Evolutionary conservation across 64 coral and sea anemone species (phyloP).

Genomic region (Porites australiensis): DNA sequence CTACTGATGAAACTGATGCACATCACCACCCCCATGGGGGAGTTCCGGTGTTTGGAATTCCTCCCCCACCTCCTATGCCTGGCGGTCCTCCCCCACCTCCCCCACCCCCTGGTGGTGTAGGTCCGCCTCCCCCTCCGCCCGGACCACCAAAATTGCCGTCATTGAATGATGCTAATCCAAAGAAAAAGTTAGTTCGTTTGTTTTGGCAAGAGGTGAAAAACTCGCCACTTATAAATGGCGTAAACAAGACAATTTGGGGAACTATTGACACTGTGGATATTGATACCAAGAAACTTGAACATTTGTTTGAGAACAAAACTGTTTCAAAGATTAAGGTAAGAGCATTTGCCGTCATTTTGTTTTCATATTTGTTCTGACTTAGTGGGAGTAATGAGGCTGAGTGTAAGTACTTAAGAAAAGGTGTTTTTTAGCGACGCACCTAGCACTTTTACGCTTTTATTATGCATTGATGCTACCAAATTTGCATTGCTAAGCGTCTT

Average conservation of each 20-base stretch:
- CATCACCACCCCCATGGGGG: constrained; percentile 5
- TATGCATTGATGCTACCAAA: no score
- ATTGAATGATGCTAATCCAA: constrained; percentile 51
- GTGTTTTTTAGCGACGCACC: no score
- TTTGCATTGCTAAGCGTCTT: no score
- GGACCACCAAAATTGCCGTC: constrained; percentile 61
- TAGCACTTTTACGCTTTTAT: no score
- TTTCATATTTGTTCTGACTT: neutral
- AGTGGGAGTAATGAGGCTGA: no score
- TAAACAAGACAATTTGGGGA: constrained; percentile 99
- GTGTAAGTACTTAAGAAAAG: no score
- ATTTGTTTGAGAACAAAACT: constrained; percentile 99
- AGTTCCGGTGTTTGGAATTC: constrained; percentile 60
- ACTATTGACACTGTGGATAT: constrained; percentile 96
- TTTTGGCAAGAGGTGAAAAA: constrained; percentile 99
- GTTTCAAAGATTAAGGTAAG: constrained; percentile 90
- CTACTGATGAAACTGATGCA: constrained; percentile 72
- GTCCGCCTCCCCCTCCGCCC: constrained; percentile 72
- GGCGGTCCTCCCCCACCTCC: constrained; percentile 72
- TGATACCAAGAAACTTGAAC: constrained; percentile 98
- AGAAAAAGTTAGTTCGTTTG: constrained; percentile 97
- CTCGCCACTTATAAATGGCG: constrained; percentile 97
- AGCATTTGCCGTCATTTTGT: neutral
- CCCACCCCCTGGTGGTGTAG: constrained; percentile 62
- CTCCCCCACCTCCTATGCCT: constrained; percentile 58